These are phyloP conservation scores for Labroides dimidiatus DNA, from an alignment of 2,797 vertebrate genomes.

Conservation along the genomic window DNA sequence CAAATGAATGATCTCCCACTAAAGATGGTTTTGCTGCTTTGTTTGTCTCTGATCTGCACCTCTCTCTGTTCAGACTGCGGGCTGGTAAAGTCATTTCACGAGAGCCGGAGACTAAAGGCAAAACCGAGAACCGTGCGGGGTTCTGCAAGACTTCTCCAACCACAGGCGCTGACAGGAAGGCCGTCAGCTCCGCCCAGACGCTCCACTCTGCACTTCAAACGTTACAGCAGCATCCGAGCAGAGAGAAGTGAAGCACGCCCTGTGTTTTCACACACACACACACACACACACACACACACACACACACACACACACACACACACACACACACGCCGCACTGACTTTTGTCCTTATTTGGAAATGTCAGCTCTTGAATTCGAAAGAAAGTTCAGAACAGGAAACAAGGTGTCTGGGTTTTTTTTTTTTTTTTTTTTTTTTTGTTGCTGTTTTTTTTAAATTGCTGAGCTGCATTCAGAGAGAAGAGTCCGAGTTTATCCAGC, in stretches of 20 bases:
- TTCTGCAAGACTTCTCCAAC: constrained; percentile 53
- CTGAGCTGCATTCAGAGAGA: background rate
- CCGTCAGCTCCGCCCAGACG: constrained; percentile 48
- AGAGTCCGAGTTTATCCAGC: constrained; percentile 1
- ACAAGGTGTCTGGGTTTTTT: constrained; percentile 19
- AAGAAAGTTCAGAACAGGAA: constrained; percentile 35
- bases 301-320: constrained; percentile 30
- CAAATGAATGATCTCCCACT: background rate
- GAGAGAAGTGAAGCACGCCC: constrained; percentile 36
- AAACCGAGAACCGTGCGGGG: constrained; percentile 63
- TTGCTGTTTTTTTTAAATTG: too few relatives aligned
- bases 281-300: constrained; percentile 8
- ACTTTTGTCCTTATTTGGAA: constrained; percentile 86
- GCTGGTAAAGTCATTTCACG: constrained; percentile 54
- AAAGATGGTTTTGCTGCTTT: too few relatives aligned
- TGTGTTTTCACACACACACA: constrained; percentile 41
- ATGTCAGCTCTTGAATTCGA: constrained; percentile 47
- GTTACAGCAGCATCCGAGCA: constrained; percentile 21
- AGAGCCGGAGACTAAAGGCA: constrained; percentile 60
- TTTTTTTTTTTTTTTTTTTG: too few relatives aligned
- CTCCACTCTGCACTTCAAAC: constrained; percentile 20
- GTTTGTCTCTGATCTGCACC: background rate
- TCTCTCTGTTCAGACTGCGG: background rate
- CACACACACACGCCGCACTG: constrained; percentile 39
- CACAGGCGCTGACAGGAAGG: constrained; percentile 66